Conservation (phyloP, 2,113 vertebrate species). For the Chroicocephalus ridibundus region DNA sequence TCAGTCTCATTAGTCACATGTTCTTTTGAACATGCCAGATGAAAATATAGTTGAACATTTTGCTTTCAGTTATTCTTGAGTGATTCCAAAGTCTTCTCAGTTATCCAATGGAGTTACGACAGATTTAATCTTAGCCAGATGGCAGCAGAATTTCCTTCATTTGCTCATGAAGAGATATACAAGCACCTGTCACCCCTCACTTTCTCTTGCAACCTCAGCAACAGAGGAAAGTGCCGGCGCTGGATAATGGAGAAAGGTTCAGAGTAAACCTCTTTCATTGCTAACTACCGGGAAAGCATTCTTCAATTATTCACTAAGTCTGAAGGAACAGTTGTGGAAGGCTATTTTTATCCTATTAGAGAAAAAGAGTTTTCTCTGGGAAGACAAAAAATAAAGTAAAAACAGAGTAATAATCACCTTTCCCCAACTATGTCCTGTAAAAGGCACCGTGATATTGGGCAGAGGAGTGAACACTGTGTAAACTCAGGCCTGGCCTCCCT, state of each 20-base stretch:
- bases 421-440: not conserved
- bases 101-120: not conserved
- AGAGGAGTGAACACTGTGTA: not conserved
- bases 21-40: not conserved
- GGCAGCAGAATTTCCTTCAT: slow-evolving; percentile 11
- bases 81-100: not conserved
- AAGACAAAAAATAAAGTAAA: not conserved
- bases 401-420: not conserved
- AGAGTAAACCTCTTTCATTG: slow-evolving; percentile 39
- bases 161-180: slow-evolving; percentile 11
- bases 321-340: slow-evolving; percentile 42
- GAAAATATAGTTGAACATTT: not conserved
- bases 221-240: not conserved
- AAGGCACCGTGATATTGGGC: not conserved
- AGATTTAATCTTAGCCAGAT: not conserved
- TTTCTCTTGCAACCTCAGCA: slow-evolving; percentile 45
- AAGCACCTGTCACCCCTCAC: not conserved
- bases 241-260: slow-evolving; percentile 32
- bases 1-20: slow-evolving; percentile 24
- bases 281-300: slow-evolving; percentile 15
- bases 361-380: not conserved
- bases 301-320: slow-evolving; percentile 72
- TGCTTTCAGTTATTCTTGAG: not conserved
- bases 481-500: not conserved
- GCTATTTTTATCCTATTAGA: slow-evolving; percentile 56